Base-by-base conservation (phyloP, 2,888 invertebrate genomes). In the Dasysyrphus tricinctus region DNA sequence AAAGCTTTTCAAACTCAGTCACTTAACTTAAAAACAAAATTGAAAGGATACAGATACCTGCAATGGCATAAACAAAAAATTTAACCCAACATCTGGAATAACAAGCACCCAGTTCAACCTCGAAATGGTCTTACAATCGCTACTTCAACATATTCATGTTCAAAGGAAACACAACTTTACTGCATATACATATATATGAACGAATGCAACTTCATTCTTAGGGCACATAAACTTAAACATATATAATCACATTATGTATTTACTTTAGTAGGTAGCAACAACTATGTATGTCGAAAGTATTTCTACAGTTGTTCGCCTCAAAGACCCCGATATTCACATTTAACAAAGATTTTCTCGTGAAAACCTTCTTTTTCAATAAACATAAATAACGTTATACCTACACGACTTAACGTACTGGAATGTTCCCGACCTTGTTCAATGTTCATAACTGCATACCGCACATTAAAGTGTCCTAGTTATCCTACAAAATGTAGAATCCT, bases 401-500 rank as follows among this genome's bases (percentile, higher is more conserved):
- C 47, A 69, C 51, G 37, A 37, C 63, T 39, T 44, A 39, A 63
- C 57, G 24, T 51, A 56, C 49, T 9, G 67, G 34, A 29, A 61
- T 61, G 29, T 44, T 59, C 47, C 61, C 72, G 57, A 67, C 49
- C 57, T 65, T 65, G 57, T 49, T 44, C 34, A 44, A 59, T 65
- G 57, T 49, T 44, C 34, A 44, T 63, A 80, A 39, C 63, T 63
- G 49, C 72, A 80, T 65, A n/a, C 65, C 65, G 49, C 49, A 70
- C 70, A 67, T 61, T 84, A 84, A 29, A 76, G 67, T 72, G 67
- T 69, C 84, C 73, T 73, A 73, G 76, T 85, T 80, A 73, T 85
- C 80, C 69, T 67, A 65, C 73, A 69, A 73, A 80, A 73, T 80
- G 59, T 73, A 76, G 75, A 47, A 67, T 80, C 80, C 80, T 76